Percentiles rank a stretch among this genome's conserved stretches.
Conservation (phyloP, 1,140 invertebrate species). For the Drosophila arizonae region DNA sequence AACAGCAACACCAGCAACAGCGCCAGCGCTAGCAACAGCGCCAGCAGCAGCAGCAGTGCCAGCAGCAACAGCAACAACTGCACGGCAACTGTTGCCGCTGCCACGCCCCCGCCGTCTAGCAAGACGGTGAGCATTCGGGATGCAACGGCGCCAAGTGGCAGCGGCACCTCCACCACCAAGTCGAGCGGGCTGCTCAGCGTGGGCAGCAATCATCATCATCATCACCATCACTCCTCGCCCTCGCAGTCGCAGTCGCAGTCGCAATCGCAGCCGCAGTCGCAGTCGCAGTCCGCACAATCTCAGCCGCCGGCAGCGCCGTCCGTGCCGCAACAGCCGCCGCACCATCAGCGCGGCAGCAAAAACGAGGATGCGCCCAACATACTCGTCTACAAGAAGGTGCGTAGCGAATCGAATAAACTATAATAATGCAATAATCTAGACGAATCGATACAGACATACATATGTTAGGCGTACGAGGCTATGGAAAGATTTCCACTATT, state of each 20-base stretch:
- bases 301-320: constrained; percentile 35
- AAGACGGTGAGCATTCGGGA: constrained; percentile 22
- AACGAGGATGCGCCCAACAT: constrained; percentile 83
- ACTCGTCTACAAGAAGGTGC: constrained; percentile 82
- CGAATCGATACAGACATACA: too few species aligned
- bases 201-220: constrained; percentile 69
- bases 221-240: constrained; percentile 55
- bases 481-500: too few species aligned
- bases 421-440: too few species aligned
- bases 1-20: background rate
- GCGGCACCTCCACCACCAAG: constrained; percentile 32
- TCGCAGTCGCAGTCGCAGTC: constrained; percentile 4
- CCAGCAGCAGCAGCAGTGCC: constrained; percentile 1
- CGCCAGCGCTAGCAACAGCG: constrained; percentile 2
- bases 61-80: constrained; percentile 7
- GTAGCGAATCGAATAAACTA: background rate
- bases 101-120: constrained; percentile 23
- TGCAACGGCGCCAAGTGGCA: constrained; percentile 29
- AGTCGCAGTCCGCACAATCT: constrained; percentile 6
- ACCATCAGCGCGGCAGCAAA: constrained; percentile 61
- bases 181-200: constrained; percentile 57
- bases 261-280: constrained; percentile 1
- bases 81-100: constrained; percentile 5
- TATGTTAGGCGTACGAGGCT: too few species aligned
- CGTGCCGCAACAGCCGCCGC: constrained; percentile 36